Base-by-base conservation (phyloP, 1,140 invertebrate genomes). In the Aradophagus sp. region DNA sequence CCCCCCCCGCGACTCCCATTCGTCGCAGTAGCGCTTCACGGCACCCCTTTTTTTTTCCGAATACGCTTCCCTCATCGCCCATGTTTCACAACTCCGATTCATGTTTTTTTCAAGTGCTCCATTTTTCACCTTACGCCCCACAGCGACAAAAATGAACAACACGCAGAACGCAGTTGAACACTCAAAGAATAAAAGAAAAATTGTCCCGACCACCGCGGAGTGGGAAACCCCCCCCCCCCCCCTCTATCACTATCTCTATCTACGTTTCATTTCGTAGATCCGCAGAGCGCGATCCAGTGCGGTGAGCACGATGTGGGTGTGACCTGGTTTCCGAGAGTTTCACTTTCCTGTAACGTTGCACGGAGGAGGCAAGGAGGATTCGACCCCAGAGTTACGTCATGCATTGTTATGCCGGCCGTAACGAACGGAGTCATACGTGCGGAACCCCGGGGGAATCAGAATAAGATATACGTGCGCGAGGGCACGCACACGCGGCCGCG, bases 261-360 rank as follows among this genome's bases (percentile, higher is more conserved):
- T 71, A 17, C 47, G 50, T 69, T 39, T 53, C 61, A 55, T 42
- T 69, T 73, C 72, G 76, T 79, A 75, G 78, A 82, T 80, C 65
- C 59, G 45, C 63, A 62, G 59, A 69, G 42, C 77, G 76, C 75
- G 78, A 74, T 79, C 77, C 77, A 76, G 71, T 77, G 75, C 76
- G 68, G 71, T 73, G 74, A 80, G 74, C 78, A 77, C 78, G 78
- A 85, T 86, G 83, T 86, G 82, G 83, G 84, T 86, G 83, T 85
- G 84, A 86, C 83, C 84, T 83, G 80, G 78, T 86, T 86, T 85
- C 80, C 82, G 77, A 84, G 84, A 85, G 83, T 86, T 85, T 85
- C 84, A 86, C 84, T 85, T 85, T 85, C 83, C 82, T 84, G 83
- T 80, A 80, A 81, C 74, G 77, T 80, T 77, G 76, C 75, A 76